Conservation (phyloP, 2,888 invertebrate species). For the Acronicta leporina region DNA sequence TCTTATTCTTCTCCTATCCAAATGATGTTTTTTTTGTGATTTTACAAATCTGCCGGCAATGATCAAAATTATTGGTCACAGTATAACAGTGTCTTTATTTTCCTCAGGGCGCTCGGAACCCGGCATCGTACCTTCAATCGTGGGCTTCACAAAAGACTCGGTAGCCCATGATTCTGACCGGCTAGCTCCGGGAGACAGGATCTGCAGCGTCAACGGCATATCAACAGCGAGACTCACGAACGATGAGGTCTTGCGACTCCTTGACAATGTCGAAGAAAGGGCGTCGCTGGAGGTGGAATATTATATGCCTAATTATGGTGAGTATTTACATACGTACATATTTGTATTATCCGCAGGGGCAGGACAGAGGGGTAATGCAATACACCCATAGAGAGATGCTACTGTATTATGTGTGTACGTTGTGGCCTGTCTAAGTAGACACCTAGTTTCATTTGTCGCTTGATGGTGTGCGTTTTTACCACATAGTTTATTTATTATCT, state of each 20-base stretch:
- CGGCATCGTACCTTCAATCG: constrained; percentile 91
- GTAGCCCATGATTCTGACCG: constrained; percentile 93
- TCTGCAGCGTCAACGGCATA: constrained; percentile 95
- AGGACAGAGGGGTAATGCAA: too few relatives aligned
- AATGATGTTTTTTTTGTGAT: too few relatives aligned
- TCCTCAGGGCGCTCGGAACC: constrained; percentile 91
- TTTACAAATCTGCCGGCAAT: background rate
- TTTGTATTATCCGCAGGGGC: too few relatives aligned
- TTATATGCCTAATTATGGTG: constrained; percentile 94
- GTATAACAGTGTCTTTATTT: constrained; percentile 38
- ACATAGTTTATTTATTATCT: too few relatives aligned
- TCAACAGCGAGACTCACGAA: constrained; percentile 93
- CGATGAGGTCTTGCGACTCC: constrained; percentile 92
- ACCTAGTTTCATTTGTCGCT: too few relatives aligned
- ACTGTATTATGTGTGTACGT: too few relatives aligned
- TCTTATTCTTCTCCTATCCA: too few relatives aligned
- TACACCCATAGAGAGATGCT: too few relatives aligned
- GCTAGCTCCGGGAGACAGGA: constrained; percentile 93
- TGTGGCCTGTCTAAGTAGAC: too few relatives aligned
- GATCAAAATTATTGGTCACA: background rate
- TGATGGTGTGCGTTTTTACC: too few relatives aligned
- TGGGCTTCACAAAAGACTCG: constrained; percentile 92
- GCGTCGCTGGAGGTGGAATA: constrained; percentile 95
- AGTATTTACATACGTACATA: constrained; percentile 64
- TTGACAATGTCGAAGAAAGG: constrained; percentile 93